Conservation (phyloP, 2,797 vertebrate genomes). For the Scarus forsteni region DNA sequence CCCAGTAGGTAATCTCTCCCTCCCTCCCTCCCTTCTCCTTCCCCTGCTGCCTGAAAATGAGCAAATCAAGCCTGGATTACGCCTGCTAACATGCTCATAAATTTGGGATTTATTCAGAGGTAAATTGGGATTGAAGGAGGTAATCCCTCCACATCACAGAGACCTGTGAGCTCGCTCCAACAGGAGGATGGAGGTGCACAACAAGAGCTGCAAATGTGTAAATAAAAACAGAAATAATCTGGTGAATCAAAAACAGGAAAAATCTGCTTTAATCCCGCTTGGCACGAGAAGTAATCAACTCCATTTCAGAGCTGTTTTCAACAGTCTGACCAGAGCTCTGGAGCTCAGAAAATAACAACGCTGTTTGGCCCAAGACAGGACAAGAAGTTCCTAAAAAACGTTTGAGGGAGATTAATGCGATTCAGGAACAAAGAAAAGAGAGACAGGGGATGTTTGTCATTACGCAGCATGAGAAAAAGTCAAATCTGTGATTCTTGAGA, state of each 20-base stretch:
- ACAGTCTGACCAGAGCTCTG: background rate
- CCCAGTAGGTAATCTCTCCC: conserved; percentile 81
- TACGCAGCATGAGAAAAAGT: too few relatives aligned
- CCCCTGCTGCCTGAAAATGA: conserved; percentile 70
- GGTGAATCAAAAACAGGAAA: background rate
- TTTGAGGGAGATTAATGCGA: too few relatives aligned
- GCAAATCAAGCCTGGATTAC: conserved; percentile 81
- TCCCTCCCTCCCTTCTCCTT: conserved; percentile 14
- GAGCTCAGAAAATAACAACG: too few relatives aligned
- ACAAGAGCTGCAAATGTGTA: background rate
- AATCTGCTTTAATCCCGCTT: background rate
- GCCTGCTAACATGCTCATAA: conserved; percentile 78
- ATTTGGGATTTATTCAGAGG: conserved; percentile 72
- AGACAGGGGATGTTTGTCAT: too few relatives aligned
- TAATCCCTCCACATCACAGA: conserved; percentile 60
- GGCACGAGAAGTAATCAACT: background rate
- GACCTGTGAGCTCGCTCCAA: conserved; percentile 50
- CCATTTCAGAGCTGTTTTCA: too few relatives aligned
- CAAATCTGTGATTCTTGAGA: too few relatives aligned
- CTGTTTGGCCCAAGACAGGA: too few relatives aligned
- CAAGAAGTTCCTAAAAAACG: too few relatives aligned
- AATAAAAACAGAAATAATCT: background rate
- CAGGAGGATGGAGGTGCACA: conserved; percentile 22
- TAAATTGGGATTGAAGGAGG: conserved; percentile 75
- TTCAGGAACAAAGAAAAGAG: too few relatives aligned